Percentiles rank a stretch among this genome's conserved stretches.
phyloP scores from a whole-genome alignment of 2,113 vertebrate species.

The Mellivora capensis region DNA sequence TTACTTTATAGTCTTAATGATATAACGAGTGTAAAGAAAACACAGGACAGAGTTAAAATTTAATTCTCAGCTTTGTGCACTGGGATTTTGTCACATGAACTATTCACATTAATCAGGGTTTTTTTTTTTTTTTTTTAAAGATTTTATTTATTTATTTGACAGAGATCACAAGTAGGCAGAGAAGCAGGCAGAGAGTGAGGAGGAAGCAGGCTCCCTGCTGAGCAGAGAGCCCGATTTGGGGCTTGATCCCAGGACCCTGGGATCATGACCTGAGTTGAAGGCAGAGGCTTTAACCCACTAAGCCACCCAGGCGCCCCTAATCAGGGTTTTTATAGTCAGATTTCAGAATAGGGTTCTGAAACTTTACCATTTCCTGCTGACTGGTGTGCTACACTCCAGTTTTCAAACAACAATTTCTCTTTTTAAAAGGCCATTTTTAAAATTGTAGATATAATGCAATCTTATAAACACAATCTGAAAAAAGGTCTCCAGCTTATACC shows the following conservation, averaged over 20 bases:
- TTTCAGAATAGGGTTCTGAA: conserved; percentile 43
- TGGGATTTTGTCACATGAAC: conserved; percentile 61
- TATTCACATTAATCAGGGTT: conserved; percentile 57
- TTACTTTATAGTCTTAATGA: conserved; percentile 73
- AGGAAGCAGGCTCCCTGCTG: too few species aligned
- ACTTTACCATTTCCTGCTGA: not conserved
- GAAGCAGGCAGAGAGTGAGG: too few species aligned
- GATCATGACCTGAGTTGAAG: too few species aligned
- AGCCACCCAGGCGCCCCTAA: too few species aligned
- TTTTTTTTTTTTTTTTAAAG: too few species aligned
- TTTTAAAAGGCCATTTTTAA: not conserved
- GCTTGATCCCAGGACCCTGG: too few species aligned
- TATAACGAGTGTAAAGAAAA: conserved; percentile 68
- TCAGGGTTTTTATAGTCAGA: conserved; percentile 52
- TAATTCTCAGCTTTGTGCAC: conserved; percentile 55
- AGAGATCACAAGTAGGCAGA: too few species aligned
- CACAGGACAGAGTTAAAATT: conserved; percentile 9
- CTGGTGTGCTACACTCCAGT: not conserved
- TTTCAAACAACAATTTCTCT: conserved; percentile 3
- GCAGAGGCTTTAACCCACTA: too few species aligned
- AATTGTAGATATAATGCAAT: not conserved
- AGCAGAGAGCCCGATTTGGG: too few species aligned
- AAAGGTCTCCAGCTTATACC: not conserved
- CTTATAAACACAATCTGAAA: not conserved
- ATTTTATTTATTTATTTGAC: too few species aligned